phyloP scores from a whole-genome alignment of 2,888 invertebrate species.

The Melinopterus prodromus region DNA sequence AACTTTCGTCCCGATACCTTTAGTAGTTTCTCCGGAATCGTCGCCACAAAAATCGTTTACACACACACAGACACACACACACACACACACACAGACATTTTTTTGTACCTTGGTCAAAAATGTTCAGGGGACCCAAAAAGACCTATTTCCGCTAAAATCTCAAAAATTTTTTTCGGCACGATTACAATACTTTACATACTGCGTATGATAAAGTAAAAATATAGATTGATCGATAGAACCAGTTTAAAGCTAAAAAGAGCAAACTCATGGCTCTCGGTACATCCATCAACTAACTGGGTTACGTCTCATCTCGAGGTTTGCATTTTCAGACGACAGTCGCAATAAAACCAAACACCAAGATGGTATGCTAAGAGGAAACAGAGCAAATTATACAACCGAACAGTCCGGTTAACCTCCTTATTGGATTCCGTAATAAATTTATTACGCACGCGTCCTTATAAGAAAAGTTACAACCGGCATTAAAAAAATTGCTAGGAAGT shows the following conservation, averaged over 20 bases:
- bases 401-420: not conserved
- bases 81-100: too few species aligned
- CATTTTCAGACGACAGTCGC: not conserved
- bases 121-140: too few species aligned
- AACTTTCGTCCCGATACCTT: too few species aligned
- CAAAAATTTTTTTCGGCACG: too few species aligned
- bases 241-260: not conserved
- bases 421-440: slow-evolving; percentile 4
- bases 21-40: too few species aligned
- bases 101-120: too few species aligned
- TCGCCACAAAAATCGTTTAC: too few species aligned
- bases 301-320: not conserved
- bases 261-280: not conserved
- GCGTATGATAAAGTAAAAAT: too few species aligned
- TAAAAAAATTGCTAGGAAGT: not conserved
- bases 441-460: not conserved
- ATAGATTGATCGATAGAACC: not conserved
- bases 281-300: not conserved
- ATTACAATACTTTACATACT: too few species aligned
- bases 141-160: too few species aligned
- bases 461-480: not conserved
- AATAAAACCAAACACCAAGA: not conserved
- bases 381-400: not conserved
- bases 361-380: slow-evolving; percentile 4
- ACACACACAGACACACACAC: too few species aligned